Base-by-base conservation (phyloP, 2,888 invertebrate genomes). In the Galerucella calmariensis region DNA sequence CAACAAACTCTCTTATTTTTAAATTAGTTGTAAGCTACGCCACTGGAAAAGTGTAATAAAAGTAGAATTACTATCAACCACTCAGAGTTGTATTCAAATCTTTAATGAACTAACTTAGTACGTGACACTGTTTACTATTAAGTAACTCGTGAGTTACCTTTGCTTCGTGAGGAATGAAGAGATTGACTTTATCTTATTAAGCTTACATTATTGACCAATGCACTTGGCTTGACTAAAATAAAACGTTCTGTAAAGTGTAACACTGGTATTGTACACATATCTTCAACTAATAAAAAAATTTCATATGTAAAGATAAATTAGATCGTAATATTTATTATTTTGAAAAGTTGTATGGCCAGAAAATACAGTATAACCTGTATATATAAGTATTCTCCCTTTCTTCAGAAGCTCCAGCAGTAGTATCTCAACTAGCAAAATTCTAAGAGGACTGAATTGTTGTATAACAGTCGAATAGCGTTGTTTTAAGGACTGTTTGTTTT, bases 131-230 rank as follows among this genome's bases (percentile, higher is more conserved):
- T 65, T 65, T 65, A 44, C 46, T 65, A 46, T 41, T 41, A 65
- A 65, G 9, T 24, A 14, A 35, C 14, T 12, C 16, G 41, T 46
- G 46, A 46, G 41, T 46, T 20, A 41, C 63, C 20, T 44, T 12
- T 76, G 79, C 82, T 83, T 83, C 84, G 84, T 84, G 84, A 84
- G 83, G 80, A 82, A 82, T 79, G 79, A 80, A 5, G 12, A 83
- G 83, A 84, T 83, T 82, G 84, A 81, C 83, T 84, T 44, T 84
- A 84, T 84, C 84, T 84, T 83, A 83, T 84, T 84, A 82, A 81
- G 80, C 78, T 80, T 81, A 80, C 82, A 82, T 83, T 83, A 83
- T 82, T 83, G 83, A 82, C 82, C 82, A 78, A 82, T 82, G 83
- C 82, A 83, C 83, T 81, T 82, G 81, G 82, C 78, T 11, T 20